Conservation (phyloP, 2,888 invertebrate species). For the Brenthis ino region DNA sequence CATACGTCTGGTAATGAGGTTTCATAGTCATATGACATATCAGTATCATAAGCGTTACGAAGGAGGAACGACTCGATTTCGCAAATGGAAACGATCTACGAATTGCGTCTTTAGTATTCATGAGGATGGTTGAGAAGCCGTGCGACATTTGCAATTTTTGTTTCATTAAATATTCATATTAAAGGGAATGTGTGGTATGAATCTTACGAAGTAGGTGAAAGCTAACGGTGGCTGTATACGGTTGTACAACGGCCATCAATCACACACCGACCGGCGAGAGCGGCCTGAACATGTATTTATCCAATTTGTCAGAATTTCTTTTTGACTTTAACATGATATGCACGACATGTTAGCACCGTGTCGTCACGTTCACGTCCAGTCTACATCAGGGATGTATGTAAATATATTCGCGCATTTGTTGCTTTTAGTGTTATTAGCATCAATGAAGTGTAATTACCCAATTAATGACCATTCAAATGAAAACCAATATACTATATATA, state of each 20-base stretch:
- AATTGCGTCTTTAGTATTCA: constrained; percentile 80
- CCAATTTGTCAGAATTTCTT: constrained; percentile 54
- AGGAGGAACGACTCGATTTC: constrained; percentile 64
- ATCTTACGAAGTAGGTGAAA: constrained; percentile 51
- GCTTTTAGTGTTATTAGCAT: constrained; percentile 10
- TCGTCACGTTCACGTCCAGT: constrained; percentile 19
- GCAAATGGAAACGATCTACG: constrained; percentile 70
- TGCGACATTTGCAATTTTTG: constrained; percentile 80
- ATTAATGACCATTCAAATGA: constrained; percentile 13
- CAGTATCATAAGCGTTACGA: constrained; percentile 66
- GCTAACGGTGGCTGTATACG: constrained; percentile 45
- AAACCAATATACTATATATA: constrained; percentile 11
- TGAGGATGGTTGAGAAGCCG: constrained; percentile 70
- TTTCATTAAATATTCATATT: constrained; percentile 79
- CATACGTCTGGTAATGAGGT: constrained; percentile 52
- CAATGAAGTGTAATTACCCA: constrained; percentile 13
- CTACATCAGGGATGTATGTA: constrained; percentile 1
- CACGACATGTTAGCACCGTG: constrained; percentile 29
- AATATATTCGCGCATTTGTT: constrained; percentile 12
- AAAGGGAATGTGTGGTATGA: constrained; percentile 71
- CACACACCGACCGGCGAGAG: constrained; percentile 45
- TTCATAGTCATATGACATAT: constrained; percentile 63
- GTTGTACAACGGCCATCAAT: constrained; percentile 56
- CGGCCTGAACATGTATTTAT: constrained; percentile 49
- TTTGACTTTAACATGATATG: constrained; percentile 42